A percentile compares a stretch with the other conserved stretches of the same genome.
Evolutionary conservation across 2,113 vertebrate species (phyloP).

Genomic region (Toxotes chatareus): DNA sequence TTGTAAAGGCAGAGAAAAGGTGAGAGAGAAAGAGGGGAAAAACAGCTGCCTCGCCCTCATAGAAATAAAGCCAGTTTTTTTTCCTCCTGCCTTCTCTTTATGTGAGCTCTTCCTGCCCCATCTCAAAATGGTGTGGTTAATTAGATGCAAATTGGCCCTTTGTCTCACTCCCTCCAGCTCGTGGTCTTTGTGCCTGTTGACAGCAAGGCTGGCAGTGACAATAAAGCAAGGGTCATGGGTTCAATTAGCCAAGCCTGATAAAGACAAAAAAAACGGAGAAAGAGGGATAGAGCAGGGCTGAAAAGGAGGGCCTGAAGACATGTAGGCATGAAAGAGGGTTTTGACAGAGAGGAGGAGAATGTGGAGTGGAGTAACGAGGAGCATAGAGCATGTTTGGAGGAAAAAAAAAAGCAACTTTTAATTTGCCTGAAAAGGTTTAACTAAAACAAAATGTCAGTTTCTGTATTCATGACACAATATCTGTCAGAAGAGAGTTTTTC

Average conservation of each 20-base stretch:
- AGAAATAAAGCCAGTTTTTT: slow-evolving; percentile 41
- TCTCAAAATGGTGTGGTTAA: slow-evolving; percentile 72
- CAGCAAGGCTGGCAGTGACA: slow-evolving; percentile 65
- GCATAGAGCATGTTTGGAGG: background rate
- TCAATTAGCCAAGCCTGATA: slow-evolving; percentile 58
- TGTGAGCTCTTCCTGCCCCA: slow-evolving; percentile 43
- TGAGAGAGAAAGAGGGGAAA: slow-evolving; percentile 50
- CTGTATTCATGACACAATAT: slow-evolving; percentile 15
- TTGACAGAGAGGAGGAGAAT: slow-evolving; percentile 4
- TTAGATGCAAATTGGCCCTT: slow-evolving; percentile 82
- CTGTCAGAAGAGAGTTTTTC: slow-evolving; percentile 7
- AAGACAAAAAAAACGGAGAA: slow-evolving; percentile 40
- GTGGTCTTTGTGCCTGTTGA: slow-evolving; percentile 68
- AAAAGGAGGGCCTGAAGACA: slow-evolving; percentile 7
- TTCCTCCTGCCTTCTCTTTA: slow-evolving; percentile 36
- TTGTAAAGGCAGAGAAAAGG: slow-evolving; percentile 82
- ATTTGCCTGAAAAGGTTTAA: slow-evolving; percentile 11
- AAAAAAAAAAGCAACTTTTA: background rate
- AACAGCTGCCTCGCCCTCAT: slow-evolving; percentile 43
- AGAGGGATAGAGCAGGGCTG: background rate
- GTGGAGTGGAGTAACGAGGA: background rate
- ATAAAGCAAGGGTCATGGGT: slow-evolving; percentile 59
- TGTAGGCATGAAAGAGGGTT: slow-evolving; percentile 1
- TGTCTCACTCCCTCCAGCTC: slow-evolving; percentile 57
- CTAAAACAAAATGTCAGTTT: slow-evolving; percentile 24